Conservation (phyloP, 2,888 invertebrate genomes). For the Syritta pipiens region DNA sequence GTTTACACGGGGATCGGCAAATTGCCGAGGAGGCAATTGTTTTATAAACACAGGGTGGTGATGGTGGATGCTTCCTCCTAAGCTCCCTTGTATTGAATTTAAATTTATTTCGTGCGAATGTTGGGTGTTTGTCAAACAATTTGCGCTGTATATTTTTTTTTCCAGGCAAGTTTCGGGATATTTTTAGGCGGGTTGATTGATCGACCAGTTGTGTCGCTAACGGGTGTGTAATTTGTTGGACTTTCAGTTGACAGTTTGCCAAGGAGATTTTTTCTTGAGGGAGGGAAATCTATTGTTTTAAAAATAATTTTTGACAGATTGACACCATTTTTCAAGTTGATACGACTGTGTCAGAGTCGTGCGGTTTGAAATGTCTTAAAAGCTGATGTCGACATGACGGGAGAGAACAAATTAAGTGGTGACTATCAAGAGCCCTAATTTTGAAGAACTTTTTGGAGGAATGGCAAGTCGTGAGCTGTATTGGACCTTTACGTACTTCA, state of each 20-base stretch:
- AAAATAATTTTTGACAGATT: background rate
- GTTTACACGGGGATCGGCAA: background rate
- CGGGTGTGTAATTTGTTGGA: constrained; percentile 3
- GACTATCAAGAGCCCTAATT: no score
- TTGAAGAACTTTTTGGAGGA: no score
- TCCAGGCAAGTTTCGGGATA: background rate
- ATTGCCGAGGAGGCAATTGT: constrained; percentile 9
- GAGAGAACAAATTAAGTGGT: no score
- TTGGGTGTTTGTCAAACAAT: background rate
- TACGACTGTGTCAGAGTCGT: background rate
- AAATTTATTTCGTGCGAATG: background rate
- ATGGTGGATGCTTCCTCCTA: constrained; percentile 13
- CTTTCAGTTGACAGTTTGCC: background rate
- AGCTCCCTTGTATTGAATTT: background rate
- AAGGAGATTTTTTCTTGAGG: background rate
- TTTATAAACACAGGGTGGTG: constrained; percentile 32
- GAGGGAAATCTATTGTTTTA: constrained; percentile 8
- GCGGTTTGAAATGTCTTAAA: no score
- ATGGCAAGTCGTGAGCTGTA: no score
- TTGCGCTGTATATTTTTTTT: background rate
- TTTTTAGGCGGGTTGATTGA: background rate
- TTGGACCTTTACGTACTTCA: no score
- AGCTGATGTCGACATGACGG: no score
- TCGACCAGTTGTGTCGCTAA: background rate
- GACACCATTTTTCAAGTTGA: background rate